Evolutionary conservation across 2,797 vertebrate species (phyloP).

Genomic region (Oreortyx pictus): DNA sequence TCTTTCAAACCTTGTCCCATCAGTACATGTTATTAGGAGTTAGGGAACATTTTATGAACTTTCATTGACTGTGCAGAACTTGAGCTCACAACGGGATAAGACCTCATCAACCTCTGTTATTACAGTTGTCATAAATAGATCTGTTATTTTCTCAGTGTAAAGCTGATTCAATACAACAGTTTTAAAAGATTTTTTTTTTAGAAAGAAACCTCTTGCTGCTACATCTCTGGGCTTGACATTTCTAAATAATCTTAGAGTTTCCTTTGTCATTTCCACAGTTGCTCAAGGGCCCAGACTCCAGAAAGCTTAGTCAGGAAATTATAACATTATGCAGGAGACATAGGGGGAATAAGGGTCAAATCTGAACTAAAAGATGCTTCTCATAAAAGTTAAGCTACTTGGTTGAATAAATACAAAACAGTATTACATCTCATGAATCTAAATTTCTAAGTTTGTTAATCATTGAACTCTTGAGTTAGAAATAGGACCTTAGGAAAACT

Average conservation of each 20-base stretch:
- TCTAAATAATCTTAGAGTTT: slow-evolving; percentile 3
- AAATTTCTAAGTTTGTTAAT: background rate
- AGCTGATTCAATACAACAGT: slow-evolving; percentile 22
- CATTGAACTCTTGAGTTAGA: background rate
- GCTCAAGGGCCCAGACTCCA: background rate
- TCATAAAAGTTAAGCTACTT: background rate
- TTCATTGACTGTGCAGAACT: slow-evolving; percentile 27
- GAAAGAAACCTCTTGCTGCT: background rate
- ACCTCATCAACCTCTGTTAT: slow-evolving; percentile 41
- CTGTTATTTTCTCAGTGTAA: slow-evolving; percentile 54
- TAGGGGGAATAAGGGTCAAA: background rate
- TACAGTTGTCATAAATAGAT: slow-evolving; percentile 27
- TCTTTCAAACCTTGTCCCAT: background rate
- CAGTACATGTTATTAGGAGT: slow-evolving; percentile 10
- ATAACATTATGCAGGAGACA: background rate
- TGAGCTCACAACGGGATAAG: background rate
- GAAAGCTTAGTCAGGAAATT: slow-evolving; percentile 6
- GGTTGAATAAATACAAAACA: background rate
- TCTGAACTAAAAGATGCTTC: background rate
- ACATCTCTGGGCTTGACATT: slow-evolving; percentile 44
- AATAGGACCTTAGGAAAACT: background rate
- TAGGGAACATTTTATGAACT: slow-evolving; percentile 35
- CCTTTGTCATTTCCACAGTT: background rate
- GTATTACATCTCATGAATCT: background rate
- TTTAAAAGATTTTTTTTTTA: too few species aligned